Base-by-base conservation (phyloP, 1,140 invertebrate species). In the Drosophila erecta region DNA sequence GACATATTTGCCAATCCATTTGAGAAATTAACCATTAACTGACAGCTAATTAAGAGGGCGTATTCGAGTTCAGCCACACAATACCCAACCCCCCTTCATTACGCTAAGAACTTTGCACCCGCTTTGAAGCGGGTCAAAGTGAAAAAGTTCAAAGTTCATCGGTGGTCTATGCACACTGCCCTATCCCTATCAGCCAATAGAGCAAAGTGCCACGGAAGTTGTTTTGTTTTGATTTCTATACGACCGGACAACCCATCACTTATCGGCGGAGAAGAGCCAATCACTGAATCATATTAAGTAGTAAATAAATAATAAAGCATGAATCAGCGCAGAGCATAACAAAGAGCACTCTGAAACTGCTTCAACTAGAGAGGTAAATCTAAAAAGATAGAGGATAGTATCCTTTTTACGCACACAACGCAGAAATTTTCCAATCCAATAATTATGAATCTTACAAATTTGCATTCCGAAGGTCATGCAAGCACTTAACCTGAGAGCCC, bases 1-100 rank as follows among this genome's bases (percentile, higher is more conserved):
- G 41, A 38, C 49, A 44, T 86, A 75, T 87, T 86, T 87, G 80
- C 78, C 61, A 81, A 86, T 71, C 83, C 77, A 86, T 84, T 83
- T 76, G 54, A 60, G 73, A 56, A 56, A 65, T 65, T 51, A 53
- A 60, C 56, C 44, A 60, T 61, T 79, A 54, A 43, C 47, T 70
- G 76, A 33, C 60, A 81, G 59, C 83, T 86, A 86, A 86, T 86
- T 86, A 87, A 76, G 77, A 64, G 55, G 22, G n/a, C 33, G 6
- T 27, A 17, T 17, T 5, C 11, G 27, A 3, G 22, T 11, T 22
- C 43, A 30, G 8, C 11, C 7, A 33, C 43, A 40, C 10, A 30
- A 30, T 8, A 30, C 35, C 57, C 17, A 33, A n/a, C 4, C 1
- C 40, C 40, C 17, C 14, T 27, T 30, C 6, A 3, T 8, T 6